Percentiles rank a stretch among this genome's conserved stretches.
Evolutionary conservation across 2,797 vertebrate species (phyloP).

Genomic region (Phoxinus dragarum): DNA sequence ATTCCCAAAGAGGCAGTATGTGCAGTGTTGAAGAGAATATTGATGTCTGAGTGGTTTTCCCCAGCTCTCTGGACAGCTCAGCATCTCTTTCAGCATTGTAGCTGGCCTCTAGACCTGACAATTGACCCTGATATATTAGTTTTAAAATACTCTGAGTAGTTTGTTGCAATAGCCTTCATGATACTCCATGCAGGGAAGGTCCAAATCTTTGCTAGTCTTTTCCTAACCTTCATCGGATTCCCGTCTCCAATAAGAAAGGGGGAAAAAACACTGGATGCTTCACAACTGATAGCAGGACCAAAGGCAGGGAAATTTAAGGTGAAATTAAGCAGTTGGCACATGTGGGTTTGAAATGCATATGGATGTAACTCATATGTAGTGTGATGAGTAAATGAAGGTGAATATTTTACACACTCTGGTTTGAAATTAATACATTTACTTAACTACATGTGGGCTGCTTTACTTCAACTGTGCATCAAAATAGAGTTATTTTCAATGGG

Average conservation of each 20-base stretch:
- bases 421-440: neutral
- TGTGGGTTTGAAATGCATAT: neutral
- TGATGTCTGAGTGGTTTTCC: neutral
- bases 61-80: neutral
- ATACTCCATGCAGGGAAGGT: neutral
- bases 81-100: neutral
- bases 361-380: neutral
- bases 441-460: neutral
- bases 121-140: neutral
- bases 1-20: neutral
- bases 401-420: neutral
- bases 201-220: neutral
- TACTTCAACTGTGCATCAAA: neutral
- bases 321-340: neutral
- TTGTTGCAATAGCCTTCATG: neutral
- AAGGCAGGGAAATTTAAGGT: neutral
- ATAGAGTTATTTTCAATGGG: neutral
- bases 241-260: neutral
- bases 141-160: neutral
- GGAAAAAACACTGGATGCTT: neutral
- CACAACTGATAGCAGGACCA: neutral
- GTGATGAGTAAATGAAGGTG: neutral
- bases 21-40: constrained; percentile 6
- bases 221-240: neutral
- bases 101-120: neutral